Conservation (phyloP, 64 coral and sea anemone species). For the Montipora cactus region DNA sequence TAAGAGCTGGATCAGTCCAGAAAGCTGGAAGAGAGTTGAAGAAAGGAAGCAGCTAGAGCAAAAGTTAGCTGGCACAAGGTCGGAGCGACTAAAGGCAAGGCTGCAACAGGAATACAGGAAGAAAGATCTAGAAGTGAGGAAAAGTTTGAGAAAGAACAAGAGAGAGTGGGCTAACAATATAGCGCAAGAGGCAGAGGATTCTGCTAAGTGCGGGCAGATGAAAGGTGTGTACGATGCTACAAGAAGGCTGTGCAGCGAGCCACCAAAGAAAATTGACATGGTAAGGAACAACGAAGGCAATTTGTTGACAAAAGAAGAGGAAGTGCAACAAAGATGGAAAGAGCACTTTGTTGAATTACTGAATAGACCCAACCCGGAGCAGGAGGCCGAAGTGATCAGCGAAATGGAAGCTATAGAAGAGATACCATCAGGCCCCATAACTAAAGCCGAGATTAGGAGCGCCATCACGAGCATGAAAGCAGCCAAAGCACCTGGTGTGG, state of each 20-base stretch:
- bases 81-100: neutral
- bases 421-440: no score
- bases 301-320: neutral
- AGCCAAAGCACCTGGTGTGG: no score
- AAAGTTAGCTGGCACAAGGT: neutral
- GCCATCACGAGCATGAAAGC: no score
- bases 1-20: neutral
- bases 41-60: neutral
- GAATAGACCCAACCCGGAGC: no score
- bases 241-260: neutral
- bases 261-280: slow-evolving; percentile 16
- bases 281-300: neutral
- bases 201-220: neutral
- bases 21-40: neutral
- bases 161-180: neutral
- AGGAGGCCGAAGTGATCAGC: no score
- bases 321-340: slow-evolving; percentile 8
- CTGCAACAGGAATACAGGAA: neutral
- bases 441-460: no score
- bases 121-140: neutral
- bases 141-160: neutral
- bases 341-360: neutral
- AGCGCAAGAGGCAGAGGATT: neutral
- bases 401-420: no score
- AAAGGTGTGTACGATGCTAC: neutral